Evolutionary conservation across 2,888 invertebrate species (phyloP), one percentile per base, ranked within the genome.

Genomic region (Theristus sp.): DNA sequence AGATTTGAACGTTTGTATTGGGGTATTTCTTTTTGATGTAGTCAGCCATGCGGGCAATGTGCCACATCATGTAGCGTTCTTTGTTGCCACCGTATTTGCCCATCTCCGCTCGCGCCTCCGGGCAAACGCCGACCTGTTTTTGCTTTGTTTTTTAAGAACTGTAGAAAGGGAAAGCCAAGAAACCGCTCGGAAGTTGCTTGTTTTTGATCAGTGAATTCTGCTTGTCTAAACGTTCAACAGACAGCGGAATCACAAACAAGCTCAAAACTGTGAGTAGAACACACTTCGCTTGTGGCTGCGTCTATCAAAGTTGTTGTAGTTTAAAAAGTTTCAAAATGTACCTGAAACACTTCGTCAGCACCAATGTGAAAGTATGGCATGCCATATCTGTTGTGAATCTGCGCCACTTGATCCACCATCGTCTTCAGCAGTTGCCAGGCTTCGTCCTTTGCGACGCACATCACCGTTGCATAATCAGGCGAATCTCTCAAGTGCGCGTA

Each of bases 401-500:
- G 13, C 2, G 26, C 49, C 22, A 58, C 58, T 29, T 58, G 47
- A 3, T 47, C 28, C 6, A 58, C 22, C 24, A 25, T n/a, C 25
- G 46, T 24, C 25, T n/a, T 24, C 22, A 58, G n/a, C 46, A 58
- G 13, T 13, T n/a, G 6, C 58, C 58, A 58, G 22, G 46, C 47
- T 25, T 47, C 47, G 6, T 46, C 25, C 25, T 49, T 25, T 24
- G 38, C 58, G 20, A 58, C 28, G 29, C 58, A 58, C 10, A 49
- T 49, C 27, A 58, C 52, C 52, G 22, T 31, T 3, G 84, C 83
- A 66, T 82, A 83, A 1, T 72, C 75, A 60, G 78, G 80, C 0
- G 81, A 80, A 75, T 86, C 86, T 3, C 86, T 76, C 13, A 86
- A 73, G 22, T 78, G 75, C 24, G 77, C 72, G 78, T 82, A 85